Percentiles rank a stretch among this genome's conserved stretches.
Conservation (phyloP, 1,140 invertebrate genomes). For the Drosophila ohnishii region DNA sequence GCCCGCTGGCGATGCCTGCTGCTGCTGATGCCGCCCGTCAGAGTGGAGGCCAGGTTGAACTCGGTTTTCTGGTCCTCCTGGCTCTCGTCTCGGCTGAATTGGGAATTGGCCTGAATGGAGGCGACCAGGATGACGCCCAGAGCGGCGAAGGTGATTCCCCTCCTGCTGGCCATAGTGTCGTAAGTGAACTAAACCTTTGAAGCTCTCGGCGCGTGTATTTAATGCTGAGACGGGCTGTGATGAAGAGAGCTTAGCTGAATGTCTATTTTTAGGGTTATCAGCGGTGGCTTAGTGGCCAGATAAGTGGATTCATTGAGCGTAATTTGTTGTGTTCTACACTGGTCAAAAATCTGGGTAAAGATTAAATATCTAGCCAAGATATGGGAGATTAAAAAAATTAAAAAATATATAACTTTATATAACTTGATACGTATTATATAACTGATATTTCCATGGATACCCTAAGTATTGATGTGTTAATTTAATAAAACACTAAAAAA, state of each 20-base stretch:
- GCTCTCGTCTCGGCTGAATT: conserved; percentile 54
- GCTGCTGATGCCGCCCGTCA: conserved; percentile 57
- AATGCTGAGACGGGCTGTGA: conserved; percentile 9
- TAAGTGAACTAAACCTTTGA: conserved; percentile 38
- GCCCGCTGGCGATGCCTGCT: conserved; percentile 61
- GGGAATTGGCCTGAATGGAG: conserved; percentile 22
- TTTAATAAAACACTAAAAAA: not conserved
- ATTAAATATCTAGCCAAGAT: too few relatives aligned
- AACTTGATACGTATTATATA: not conserved
- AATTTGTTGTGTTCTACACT: conserved; percentile 16
- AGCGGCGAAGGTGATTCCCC: not conserved
- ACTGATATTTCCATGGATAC: too few relatives aligned
- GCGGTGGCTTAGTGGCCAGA: conserved; percentile 25
- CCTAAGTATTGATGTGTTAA: not conserved
- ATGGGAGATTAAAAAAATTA: too few relatives aligned
- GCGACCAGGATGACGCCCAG: conserved; percentile 31
- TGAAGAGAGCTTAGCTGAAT: conserved; percentile 1
- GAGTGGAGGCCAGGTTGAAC: conserved; percentile 62
- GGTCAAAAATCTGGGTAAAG: not conserved
- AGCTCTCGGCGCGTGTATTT: conserved; percentile 23
- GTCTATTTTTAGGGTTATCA: conserved; percentile 51
- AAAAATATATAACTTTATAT: too few relatives aligned
- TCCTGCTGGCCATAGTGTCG: conserved; percentile 40
- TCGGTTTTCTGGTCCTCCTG: conserved; percentile 50
- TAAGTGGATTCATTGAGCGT: conserved; percentile 35